These are phyloP conservation scores for Bostrychus sinensis DNA, from an alignment of 2,113 vertebrate species.

Conservation along the genomic window DNA sequence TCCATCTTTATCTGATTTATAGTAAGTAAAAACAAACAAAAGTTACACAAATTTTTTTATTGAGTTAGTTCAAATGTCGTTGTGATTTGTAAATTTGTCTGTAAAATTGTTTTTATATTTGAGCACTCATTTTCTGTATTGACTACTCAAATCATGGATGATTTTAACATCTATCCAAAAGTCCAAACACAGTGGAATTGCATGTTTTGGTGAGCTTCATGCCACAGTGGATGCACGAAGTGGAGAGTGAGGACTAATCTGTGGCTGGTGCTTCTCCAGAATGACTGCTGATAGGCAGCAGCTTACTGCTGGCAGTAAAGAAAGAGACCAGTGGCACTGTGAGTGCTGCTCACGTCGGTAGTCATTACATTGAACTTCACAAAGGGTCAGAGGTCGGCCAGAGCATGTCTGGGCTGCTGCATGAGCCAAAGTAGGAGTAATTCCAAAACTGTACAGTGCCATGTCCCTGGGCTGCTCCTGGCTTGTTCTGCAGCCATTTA, in stretches of 20 bases:
- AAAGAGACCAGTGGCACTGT: conserved; percentile 35
- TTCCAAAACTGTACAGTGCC: conserved; percentile 18
- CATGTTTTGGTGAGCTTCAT: conserved; percentile 18
- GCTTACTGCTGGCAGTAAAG: conserved; percentile 34
- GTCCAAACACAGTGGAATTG: conserved; percentile 1
- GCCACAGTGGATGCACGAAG: conserved; percentile 27
- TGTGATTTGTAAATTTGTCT: not conserved
- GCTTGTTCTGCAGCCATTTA: conserved; percentile 4
- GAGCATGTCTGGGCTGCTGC: conserved; percentile 27
- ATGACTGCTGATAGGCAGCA: conserved; percentile 48
- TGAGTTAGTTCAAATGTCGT: too few relatives aligned
- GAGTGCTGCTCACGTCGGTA: conserved; percentile 56
- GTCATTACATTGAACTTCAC: conserved; percentile 55
- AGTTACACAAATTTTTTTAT: too few relatives aligned
- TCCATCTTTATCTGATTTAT: too few relatives aligned
- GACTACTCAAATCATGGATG: too few relatives aligned
- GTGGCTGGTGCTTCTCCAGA: conserved; percentile 31
- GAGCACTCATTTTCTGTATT: not conserved
- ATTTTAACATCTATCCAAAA: not conserved
- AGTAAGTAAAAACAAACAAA: too few relatives aligned
- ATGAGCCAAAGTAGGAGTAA: conserved; percentile 28
- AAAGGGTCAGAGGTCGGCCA: conserved; percentile 54
- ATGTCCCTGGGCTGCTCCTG: conserved; percentile 7
- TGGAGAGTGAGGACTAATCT: conserved; percentile 26
- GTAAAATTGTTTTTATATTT: not conserved